phyloP scores from a whole-genome alignment of 1,140 invertebrate species.

The Anastrepha obliqua region DNA sequence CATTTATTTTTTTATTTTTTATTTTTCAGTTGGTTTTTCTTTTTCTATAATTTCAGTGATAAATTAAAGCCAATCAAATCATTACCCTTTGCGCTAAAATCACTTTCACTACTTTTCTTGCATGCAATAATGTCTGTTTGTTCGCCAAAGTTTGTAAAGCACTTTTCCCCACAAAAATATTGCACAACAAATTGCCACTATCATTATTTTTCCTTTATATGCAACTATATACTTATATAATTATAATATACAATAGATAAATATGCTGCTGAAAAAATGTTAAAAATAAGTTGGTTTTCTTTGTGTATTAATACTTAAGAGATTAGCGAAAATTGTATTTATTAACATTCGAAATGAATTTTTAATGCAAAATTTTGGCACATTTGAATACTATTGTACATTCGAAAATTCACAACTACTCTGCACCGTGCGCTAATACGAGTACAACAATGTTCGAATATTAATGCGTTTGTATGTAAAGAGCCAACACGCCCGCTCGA shows the following conservation, averaged over 20 bases:
- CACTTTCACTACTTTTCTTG: slow-evolving; percentile 27
- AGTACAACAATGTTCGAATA: too few species aligned
- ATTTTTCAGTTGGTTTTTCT: neutral
- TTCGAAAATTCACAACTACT: too few species aligned
- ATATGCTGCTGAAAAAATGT: too few species aligned
- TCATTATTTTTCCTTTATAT: neutral
- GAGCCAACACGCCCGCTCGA: too few species aligned
- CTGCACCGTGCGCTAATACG: too few species aligned
- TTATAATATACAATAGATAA: neutral
- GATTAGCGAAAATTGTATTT: too few species aligned
- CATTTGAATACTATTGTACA: too few species aligned
- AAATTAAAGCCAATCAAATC: slow-evolving; percentile 50
- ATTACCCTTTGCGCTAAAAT: slow-evolving; percentile 52
- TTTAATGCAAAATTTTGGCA: too few species aligned
- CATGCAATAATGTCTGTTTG: neutral
- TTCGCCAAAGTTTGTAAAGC: slow-evolving; percentile 29
- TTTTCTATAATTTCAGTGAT: slow-evolving; percentile 40
- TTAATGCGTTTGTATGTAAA: too few species aligned
- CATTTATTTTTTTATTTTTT: neutral
- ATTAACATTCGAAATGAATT: too few species aligned
- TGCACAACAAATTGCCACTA: neutral
- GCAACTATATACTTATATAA: neutral
- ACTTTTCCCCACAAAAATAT: slow-evolving; percentile 6
- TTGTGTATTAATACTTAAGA: too few species aligned
- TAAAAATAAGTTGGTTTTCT: too few species aligned